Conservation (phyloP, 2,888 invertebrate genomes). For the Zygaena filipendulae region DNA sequence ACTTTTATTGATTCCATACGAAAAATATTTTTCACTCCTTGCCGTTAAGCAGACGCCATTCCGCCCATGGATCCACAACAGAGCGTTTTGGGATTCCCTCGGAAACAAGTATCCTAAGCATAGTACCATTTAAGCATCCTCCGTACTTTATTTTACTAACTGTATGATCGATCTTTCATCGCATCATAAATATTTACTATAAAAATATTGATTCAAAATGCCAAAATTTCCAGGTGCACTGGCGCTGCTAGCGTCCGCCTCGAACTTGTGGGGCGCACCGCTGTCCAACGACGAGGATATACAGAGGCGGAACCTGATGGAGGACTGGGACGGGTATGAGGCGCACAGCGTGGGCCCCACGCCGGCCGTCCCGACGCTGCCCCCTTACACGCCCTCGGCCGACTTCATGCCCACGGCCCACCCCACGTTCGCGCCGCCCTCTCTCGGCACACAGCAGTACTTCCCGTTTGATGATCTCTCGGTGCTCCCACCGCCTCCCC, state of each 20-base stretch:
- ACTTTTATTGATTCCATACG: too few relatives aligned
- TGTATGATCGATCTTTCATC: too few relatives aligned
- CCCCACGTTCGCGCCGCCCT: slow-evolving; percentile 43
- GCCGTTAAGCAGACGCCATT: too few relatives aligned
- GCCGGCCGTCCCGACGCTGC: slow-evolving; percentile 64
- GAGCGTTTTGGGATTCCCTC: too few relatives aligned
- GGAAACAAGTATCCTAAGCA: too few relatives aligned
- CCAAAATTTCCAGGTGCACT: slow-evolving; percentile 73
- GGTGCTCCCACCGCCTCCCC: slow-evolving; percentile 60
- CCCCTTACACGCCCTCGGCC: slow-evolving; percentile 68
- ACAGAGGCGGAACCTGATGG: slow-evolving; percentile 67
- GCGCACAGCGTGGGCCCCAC: slow-evolving; percentile 70
- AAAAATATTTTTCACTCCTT: too few relatives aligned
- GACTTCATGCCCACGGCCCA: slow-evolving; percentile 37
- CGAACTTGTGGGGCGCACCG: slow-evolving; percentile 72
- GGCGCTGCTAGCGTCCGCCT: slow-evolving; percentile 75
- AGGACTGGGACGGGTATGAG: slow-evolving; percentile 72
- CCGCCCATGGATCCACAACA: too few relatives aligned
- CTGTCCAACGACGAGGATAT: slow-evolving; percentile 52
- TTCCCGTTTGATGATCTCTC: slow-evolving; percentile 61
- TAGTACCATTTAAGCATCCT: too few relatives aligned
- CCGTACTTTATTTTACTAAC: too few relatives aligned
- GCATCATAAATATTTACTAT: too few relatives aligned
- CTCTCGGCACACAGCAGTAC: slow-evolving; percentile 49
- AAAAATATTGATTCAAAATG: too few relatives aligned